Conservation (phyloP, 2,797 vertebrate genomes). For the Telmatherina bonti region DNA sequence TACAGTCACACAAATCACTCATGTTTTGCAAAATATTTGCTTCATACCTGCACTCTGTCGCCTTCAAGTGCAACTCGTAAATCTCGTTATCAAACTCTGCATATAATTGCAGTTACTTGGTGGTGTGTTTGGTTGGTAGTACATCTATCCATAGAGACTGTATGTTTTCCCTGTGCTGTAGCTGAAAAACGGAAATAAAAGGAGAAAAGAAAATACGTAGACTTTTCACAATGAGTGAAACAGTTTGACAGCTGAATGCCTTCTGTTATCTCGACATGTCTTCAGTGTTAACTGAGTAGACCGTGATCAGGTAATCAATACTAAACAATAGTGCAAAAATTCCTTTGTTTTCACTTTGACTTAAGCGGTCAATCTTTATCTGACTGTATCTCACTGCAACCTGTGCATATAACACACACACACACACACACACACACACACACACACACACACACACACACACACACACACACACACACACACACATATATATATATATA, state of each 20-base stretch:
- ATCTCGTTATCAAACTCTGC: not conserved
- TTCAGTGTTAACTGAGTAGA: not conserved
- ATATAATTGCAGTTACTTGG: not conserved
- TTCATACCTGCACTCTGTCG: conserved; percentile 1
- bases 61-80: conserved; percentile 40
- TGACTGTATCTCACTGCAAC: not conserved
- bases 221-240: not conserved
- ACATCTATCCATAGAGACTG: not conserved
- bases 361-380: not conserved
- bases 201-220: not conserved
- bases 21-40: conserved; percentile 1
- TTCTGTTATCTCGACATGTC: not conserved
- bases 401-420: too few species aligned
- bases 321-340: not conserved
- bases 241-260: not conserved
- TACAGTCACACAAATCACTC: not conserved
- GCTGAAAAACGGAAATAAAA: not conserved
- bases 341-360: not conserved
- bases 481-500: too few species aligned
- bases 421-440: too few species aligned
- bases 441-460: too few species aligned
- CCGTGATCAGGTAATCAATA: not conserved
- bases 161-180: not conserved
- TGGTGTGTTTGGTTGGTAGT: not conserved
- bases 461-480: too few species aligned